phyloP scores from a whole-genome alignment of 1,140 invertebrate genomes.

The Drosophila bifasciata region DNA sequence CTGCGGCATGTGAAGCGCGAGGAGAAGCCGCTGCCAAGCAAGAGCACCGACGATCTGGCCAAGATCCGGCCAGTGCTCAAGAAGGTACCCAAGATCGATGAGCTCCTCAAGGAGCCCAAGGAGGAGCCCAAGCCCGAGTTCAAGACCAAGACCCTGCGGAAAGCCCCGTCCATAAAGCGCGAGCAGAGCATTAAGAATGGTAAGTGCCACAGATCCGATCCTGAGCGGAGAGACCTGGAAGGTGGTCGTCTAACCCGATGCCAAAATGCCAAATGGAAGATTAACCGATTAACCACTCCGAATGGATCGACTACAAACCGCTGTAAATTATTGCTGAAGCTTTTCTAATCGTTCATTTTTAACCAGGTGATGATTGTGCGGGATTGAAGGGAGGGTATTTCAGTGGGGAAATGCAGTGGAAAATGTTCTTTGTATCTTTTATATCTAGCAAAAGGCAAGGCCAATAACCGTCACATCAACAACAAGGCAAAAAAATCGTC shows the following conservation, averaged over 20 bases:
- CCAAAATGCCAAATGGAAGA: slow-evolving; percentile 20
- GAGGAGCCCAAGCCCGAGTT: slow-evolving; percentile 83
- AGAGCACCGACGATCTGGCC: slow-evolving; percentile 74
- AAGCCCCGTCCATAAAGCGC: slow-evolving; percentile 78
- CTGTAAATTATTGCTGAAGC: slow-evolving; percentile 66
- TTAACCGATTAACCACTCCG: slow-evolving; percentile 69
- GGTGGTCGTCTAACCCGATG: slow-evolving; percentile 52
- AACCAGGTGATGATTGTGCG: slow-evolving; percentile 21
- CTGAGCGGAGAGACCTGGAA: slow-evolving; percentile 27
- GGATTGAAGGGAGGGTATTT: slow-evolving; percentile 14
- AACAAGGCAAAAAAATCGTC: slow-evolving; percentile 58
- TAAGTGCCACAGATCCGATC: slow-evolving; percentile 58
- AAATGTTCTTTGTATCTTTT: slow-evolving; percentile 29
- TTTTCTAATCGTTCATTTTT: slow-evolving; percentile 63
- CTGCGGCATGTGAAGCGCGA: slow-evolving; percentile 78
- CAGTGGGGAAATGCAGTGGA: background rate
- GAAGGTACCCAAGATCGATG: slow-evolving; percentile 80
- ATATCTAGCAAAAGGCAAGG: slow-evolving; percentile 56
- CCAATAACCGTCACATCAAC: slow-evolving; percentile 50
- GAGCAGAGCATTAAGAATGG: slow-evolving; percentile 77
- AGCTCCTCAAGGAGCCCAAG: slow-evolving; percentile 81
- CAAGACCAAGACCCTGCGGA: slow-evolving; percentile 80
- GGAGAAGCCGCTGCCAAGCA: slow-evolving; percentile 79
- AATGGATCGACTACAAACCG: slow-evolving; percentile 64
- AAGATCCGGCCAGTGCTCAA: slow-evolving; percentile 80